phyloP scores from a whole-genome alignment of 2,113 vertebrate genomes.

The Lanius collurio region DNA sequence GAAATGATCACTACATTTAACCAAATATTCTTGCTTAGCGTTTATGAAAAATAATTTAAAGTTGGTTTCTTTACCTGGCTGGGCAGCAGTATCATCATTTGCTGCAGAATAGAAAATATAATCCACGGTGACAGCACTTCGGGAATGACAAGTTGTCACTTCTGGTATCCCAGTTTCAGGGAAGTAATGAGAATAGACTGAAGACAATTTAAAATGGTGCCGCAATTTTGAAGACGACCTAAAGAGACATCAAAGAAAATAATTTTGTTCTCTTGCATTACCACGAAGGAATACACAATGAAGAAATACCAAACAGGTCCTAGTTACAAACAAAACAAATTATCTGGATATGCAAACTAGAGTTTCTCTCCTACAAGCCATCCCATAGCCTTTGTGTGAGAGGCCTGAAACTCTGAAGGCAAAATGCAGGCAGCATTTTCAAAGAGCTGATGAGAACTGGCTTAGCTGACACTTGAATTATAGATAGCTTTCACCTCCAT shows the following conservation, averaged over 20 bases:
- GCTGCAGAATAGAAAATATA: constrained; percentile 92
- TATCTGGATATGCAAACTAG: neutral
- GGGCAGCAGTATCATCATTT: constrained; percentile 15
- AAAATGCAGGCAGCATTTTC: neutral
- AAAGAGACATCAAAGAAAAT: neutral
- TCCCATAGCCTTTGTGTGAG: neutral
- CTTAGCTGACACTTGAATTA: neutral
- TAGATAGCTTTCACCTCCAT: neutral
- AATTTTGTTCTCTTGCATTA: neutral
- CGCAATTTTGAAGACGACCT: constrained; percentile 74
- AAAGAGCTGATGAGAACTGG: neutral
- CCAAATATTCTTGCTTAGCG: neutral
- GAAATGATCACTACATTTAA: neutral
- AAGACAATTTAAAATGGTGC: constrained; percentile 85
- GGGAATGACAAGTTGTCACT: constrained; percentile 92
- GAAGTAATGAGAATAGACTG: constrained; percentile 87
- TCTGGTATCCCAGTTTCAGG: constrained; percentile 82
- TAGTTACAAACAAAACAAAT: neutral
- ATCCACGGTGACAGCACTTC: constrained; percentile 90
- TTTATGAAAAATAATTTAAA: neutral
- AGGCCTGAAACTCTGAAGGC: neutral
- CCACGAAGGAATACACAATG: neutral
- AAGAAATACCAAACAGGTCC: neutral
- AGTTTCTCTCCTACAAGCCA: neutral
- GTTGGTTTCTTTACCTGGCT: constrained; percentile 67